Conservation (phyloP, 2,797 vertebrate genomes). For the Phrynocephalus forsythii region DNA sequence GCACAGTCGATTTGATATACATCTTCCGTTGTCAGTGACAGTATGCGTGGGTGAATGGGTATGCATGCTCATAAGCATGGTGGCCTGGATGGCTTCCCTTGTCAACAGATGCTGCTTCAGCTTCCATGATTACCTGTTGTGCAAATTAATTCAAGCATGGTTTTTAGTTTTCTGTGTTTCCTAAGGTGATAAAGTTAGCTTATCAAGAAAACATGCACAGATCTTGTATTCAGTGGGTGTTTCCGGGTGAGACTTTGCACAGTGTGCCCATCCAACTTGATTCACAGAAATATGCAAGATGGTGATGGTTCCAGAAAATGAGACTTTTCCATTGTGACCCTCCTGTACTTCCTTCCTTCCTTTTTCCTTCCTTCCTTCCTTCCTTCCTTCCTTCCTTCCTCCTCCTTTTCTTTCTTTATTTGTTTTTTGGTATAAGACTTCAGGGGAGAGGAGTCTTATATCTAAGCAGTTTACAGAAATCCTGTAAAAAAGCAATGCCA, state of each 20-base stretch:
- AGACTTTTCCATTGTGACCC: neutral
- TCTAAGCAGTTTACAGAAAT: too few relatives aligned
- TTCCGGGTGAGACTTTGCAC: neutral
- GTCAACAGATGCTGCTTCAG: conserved; percentile 61
- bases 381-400: too few relatives aligned
- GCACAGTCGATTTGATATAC: conserved; percentile 56
- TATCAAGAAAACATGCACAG: conserved; percentile 29
- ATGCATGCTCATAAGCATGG: conserved; percentile 44
- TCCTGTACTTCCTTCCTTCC: neutral
- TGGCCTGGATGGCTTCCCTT: conserved; percentile 51
- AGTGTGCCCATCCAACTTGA: neutral
- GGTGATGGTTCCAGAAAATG: neutral
- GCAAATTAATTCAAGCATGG: conserved; percentile 71
- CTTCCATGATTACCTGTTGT: conserved; percentile 70
- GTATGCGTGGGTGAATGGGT: conserved; percentile 57
- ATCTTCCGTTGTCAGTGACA: conserved; percentile 61
- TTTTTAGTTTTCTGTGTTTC: conserved; percentile 64
- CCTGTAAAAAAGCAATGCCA: too few relatives aligned
- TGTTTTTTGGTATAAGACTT: too few relatives aligned
- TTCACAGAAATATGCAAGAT: neutral
- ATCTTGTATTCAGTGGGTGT: conserved; percentile 20
- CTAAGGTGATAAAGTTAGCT: conserved; percentile 63
- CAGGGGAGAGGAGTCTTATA: too few relatives aligned
- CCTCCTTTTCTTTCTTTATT: too few relatives aligned
- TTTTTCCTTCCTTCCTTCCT: neutral